A percentile compares a stretch with the other conserved stretches of the same genome.
phyloP scores from a whole-genome alignment of 2,797 vertebrate genomes.

The Sylvilagus floridanus region DNA sequence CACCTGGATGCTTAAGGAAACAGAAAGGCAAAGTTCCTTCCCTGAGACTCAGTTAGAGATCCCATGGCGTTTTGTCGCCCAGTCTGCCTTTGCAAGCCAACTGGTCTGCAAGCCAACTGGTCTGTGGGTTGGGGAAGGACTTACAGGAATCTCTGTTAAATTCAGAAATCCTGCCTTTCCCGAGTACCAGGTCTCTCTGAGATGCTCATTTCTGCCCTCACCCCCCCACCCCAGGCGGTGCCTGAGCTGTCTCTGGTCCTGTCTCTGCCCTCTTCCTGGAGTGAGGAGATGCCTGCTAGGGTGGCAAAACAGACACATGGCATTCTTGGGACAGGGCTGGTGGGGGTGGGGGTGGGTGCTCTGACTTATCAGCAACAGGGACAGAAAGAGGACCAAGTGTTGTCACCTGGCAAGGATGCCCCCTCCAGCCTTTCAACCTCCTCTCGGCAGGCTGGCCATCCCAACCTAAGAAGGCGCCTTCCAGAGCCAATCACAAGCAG shows the following conservation, averaged over 20 bases:
- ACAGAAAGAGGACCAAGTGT: conserved; percentile 66
- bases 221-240: not conserved
- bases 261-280: conserved; percentile 45
- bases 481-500: conserved; percentile 64
- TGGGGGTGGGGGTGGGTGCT: not conserved
- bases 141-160: conserved; percentile 34
- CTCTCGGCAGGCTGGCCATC: conserved; percentile 29
- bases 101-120: conserved; percentile 51
- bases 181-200: conserved; percentile 24
- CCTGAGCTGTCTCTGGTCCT: not conserved
- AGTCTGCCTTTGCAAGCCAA: conserved; percentile 63
- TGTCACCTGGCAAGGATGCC: conserved; percentile 53
- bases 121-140: conserved; percentile 28
- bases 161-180: conserved; percentile 53
- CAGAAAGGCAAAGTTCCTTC: conserved; percentile 12
- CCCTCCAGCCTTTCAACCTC: conserved; percentile 24
- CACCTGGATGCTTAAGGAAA: conserved; percentile 28
- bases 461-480: conserved; percentile 46
- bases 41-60: conserved; percentile 30
- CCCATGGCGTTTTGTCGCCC: conserved; percentile 27
- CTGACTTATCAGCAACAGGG: conserved; percentile 65
- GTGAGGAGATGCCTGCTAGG: not conserved
- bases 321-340: conserved; percentile 39
- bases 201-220: not conserved
- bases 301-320: conserved; percentile 15